phyloP scores from a whole-genome alignment of 2,113 vertebrate genomes.

The Rhombomys opimus region DNA sequence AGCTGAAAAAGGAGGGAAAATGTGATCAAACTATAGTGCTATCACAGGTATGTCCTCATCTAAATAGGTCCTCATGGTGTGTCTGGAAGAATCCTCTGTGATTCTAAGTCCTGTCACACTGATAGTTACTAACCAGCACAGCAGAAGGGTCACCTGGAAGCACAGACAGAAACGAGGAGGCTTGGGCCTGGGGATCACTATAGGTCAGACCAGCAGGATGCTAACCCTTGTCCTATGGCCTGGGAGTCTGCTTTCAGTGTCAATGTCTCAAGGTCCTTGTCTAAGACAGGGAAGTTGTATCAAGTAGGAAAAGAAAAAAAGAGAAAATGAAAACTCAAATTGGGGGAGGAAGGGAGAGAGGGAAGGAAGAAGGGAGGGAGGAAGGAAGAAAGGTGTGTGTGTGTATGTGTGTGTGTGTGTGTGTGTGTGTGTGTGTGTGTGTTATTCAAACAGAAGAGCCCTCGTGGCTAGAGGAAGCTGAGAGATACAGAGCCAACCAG shows the following conservation, averaged over 20 bases:
- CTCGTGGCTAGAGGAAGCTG: accelerated
- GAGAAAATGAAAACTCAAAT: accelerated
- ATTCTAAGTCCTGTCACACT: neutral
- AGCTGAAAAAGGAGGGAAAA: neutral
- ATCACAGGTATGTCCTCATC: neutral
- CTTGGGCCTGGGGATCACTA: accelerated
- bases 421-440: accelerated
- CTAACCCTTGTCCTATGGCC: neutral
- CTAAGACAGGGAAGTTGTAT: accelerated
- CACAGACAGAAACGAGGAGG: neutral
- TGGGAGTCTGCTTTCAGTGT: too few species aligned
- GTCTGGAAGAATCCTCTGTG: neutral
- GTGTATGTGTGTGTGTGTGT: accelerated
- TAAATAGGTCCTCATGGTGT: neutral
- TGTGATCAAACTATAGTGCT: neutral
- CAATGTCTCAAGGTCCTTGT: neutral
- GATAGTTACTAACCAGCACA: neutral
- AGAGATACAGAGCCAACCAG: neutral
- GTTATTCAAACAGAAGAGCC: neutral
- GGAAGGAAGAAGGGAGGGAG: too few species aligned
- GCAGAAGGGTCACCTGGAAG: neutral
- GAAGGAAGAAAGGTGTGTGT: too few species aligned
- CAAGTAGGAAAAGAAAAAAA: neutral
- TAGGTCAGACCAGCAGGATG: neutral
- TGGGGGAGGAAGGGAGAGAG: neutral